Percentiles rank a stretch among this genome's conserved stretches.
phyloP scores from a whole-genome alignment of 1,140 invertebrate species.

The Mactra quadrangularis region DNA sequence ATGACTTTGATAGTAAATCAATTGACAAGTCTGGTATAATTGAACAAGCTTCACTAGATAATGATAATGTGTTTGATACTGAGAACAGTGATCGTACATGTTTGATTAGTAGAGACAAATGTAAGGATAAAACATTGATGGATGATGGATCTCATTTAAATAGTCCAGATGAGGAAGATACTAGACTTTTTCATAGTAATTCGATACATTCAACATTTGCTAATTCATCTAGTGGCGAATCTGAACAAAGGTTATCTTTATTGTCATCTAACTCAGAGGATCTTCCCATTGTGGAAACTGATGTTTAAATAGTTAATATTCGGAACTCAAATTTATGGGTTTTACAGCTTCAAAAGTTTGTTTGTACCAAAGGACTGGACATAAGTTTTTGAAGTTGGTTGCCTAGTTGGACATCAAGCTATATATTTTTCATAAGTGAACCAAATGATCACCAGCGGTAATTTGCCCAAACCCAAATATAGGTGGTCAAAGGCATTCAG shows the following conservation, averaged over 20 bases:
- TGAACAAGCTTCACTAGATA: neutral
- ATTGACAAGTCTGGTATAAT: no score
- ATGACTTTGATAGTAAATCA: no score
- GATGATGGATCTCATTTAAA: slow-evolving; percentile 4
- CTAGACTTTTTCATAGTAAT: slow-evolving; percentile 44
- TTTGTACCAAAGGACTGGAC: no score
- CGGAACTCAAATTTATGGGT: neutral
- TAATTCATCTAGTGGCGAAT: slow-evolving; percentile 47
- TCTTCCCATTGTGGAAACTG: slow-evolving; percentile 54
- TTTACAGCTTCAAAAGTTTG: neutral
- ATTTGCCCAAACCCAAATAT: no score
- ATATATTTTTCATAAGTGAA: no score
- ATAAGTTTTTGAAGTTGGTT: no score
- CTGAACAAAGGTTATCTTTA: slow-evolving; percentile 30
- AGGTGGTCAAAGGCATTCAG: no score
- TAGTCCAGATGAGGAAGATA: slow-evolving; percentile 34
- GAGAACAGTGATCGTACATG: slow-evolving; percentile 24
- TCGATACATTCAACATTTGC: slow-evolving; percentile 51
- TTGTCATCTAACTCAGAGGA: slow-evolving; percentile 48
- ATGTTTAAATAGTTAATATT: slow-evolving; percentile 40
- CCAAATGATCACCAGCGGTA: no score
- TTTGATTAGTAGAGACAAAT: slow-evolving; percentile 14
- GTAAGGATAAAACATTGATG: neutral
- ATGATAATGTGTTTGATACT: neutral
- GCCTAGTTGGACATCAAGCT: no score